phyloP scores from a whole-genome alignment of 1,140 invertebrate species.

The Amphibalanus amphitrite region DNA sequence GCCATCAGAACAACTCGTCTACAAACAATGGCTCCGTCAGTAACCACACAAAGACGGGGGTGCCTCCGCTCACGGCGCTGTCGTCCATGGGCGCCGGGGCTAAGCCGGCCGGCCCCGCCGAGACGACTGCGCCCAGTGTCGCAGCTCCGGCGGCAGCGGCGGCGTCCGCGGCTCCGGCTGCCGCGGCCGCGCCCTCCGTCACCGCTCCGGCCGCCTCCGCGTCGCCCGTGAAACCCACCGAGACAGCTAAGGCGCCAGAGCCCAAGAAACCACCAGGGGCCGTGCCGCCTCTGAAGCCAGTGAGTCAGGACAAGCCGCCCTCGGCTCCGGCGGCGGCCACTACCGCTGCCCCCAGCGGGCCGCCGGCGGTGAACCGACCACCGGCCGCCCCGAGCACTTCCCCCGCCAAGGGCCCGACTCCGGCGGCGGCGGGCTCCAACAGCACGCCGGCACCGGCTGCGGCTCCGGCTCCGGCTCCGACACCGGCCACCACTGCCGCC shows the following conservation, averaged over 20 bases:
- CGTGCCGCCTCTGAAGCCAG: background rate
- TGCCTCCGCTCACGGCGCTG: background rate
- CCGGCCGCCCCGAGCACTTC: too few relatives aligned
- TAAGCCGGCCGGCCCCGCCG: too few relatives aligned
- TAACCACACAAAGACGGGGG: background rate
- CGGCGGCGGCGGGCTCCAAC: background rate
- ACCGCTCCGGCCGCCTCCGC: slow-evolving; percentile 13
- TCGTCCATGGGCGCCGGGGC: background rate
- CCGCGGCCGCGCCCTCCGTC: slow-evolving; percentile 19
- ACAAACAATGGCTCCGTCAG: background rate
- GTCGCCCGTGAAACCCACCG: background rate
- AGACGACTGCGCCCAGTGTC: background rate
- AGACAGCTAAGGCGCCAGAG: background rate
- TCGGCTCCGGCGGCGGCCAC: slow-evolving; percentile 14
- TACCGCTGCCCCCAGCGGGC: slow-evolving; percentile 9
- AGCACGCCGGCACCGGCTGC: slow-evolving; percentile 8
- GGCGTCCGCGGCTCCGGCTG: slow-evolving; percentile 14
- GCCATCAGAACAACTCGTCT: background rate
- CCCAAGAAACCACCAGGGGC: background rate
- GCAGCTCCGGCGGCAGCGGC: slow-evolving; percentile 11
- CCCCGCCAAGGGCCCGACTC: background rate
- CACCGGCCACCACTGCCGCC: slow-evolving; percentile 10
- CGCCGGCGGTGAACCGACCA: too few relatives aligned
- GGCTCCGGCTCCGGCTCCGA: slow-evolving; percentile 11
- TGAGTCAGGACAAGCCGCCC: background rate